These are phyloP conservation scores for Hemaris fuciformis DNA, from an alignment of 2,888 invertebrate genomes.

Conservation along the genomic window DNA sequence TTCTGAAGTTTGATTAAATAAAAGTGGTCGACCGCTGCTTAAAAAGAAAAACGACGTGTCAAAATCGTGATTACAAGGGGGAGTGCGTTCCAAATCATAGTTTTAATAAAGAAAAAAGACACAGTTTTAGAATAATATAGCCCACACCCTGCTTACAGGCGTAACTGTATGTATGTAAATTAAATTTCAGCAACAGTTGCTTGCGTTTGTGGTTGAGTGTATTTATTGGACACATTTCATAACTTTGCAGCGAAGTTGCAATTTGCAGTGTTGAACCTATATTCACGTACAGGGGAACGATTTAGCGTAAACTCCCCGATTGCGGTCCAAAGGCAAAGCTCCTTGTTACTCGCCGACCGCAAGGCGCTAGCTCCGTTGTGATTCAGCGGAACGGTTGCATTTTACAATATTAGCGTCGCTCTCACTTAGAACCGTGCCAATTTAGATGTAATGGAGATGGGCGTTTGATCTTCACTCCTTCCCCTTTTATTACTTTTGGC, in stretches of 20 bases:
- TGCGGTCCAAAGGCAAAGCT: slow-evolving; percentile 2
- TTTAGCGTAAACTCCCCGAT: background rate
- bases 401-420: background rate
- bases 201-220: too few species aligned
- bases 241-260: background rate
- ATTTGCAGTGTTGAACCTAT: background rate
- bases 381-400: background rate
- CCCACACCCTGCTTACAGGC: too few species aligned
- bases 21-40: too few species aligned
- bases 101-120: too few species aligned
- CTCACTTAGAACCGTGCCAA: background rate
- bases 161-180: too few species aligned
- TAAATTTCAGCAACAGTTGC: background rate
- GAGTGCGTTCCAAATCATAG: too few species aligned
- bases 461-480: background rate
- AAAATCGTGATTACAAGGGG: too few species aligned
- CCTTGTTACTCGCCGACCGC: background rate
- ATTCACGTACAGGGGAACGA: background rate
- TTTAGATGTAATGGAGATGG: background rate
- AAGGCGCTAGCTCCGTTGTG: background rate
- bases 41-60: too few species aligned
- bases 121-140: too few species aligned
- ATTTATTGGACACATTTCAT: too few species aligned
- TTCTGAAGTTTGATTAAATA: too few species aligned
- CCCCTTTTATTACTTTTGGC: background rate